These are phyloP conservation scores for Hyphantria cunea DNA, from an alignment of 1,140 invertebrate species.

Conservation along the genomic window DNA sequence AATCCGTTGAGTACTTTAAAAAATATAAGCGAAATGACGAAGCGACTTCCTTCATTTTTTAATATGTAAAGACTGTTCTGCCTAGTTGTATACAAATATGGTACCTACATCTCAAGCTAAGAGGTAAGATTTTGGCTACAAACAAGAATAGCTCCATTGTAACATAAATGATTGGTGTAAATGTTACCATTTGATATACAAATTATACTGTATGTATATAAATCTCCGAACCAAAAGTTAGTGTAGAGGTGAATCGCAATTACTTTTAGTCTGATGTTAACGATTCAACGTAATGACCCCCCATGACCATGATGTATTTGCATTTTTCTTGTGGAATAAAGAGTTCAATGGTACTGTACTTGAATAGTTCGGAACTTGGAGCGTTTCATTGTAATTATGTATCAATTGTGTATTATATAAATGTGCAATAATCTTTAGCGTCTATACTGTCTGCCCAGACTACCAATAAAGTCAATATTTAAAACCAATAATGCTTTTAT, in stretches of 20 bases:
- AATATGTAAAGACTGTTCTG: too few relatives aligned
- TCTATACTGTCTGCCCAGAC: slow-evolving; percentile 1
- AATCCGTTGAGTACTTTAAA: too few relatives aligned
- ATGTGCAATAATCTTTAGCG: slow-evolving; percentile 21
- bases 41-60: too few relatives aligned
- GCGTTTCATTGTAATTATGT: slow-evolving; percentile 24
- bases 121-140: too few relatives aligned
- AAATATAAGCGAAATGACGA: too few relatives aligned
- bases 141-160: too few relatives aligned
- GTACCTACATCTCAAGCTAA: too few relatives aligned
- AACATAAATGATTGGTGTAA: too few relatives aligned
- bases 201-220: neutral
- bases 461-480: slow-evolving; percentile 19
- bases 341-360: slow-evolving; percentile 21
- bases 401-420: too few relatives aligned
- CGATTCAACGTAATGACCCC: slow-evolving; percentile 21
- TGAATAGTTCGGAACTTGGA: neutral
- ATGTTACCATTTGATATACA: too few relatives aligned
- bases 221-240: neutral
- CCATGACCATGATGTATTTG: slow-evolving; percentile 26
- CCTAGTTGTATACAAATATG: too few relatives aligned
- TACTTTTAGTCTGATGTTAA: slow-evolving; percentile 20
- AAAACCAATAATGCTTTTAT: slow-evolving; percentile 1
- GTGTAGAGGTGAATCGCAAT: slow-evolving; percentile 13
- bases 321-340: slow-evolving; percentile 15